Conservation (phyloP, 2,888 invertebrate species). For the Tenthredo mesomela region DNA sequence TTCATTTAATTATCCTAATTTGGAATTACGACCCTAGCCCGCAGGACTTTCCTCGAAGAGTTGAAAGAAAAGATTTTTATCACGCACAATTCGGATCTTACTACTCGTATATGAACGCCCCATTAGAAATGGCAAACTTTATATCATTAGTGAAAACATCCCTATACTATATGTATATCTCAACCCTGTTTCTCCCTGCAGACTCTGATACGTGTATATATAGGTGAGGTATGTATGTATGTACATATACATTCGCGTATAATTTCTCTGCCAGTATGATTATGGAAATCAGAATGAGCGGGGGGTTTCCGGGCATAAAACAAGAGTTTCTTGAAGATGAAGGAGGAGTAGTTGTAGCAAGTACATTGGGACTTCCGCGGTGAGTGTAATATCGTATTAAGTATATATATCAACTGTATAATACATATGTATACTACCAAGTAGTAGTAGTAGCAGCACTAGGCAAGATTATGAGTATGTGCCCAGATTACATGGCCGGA, state of each 20-base stretch:
- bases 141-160: neutral
- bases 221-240: too few relatives aligned
- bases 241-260: neutral
- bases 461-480: slow-evolving; percentile 26
- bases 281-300: slow-evolving; percentile 7
- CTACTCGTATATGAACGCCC: neutral
- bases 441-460: neutral
- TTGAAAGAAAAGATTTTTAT: neutral
- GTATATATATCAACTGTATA: neutral
- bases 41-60: neutral
- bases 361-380: slow-evolving; percentile 11
- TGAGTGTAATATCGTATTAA: slow-evolving; percentile 3
- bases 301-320: neutral
- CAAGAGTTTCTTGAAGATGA: slow-evolving; percentile 22
- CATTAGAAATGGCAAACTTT: neutral
- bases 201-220: neutral
- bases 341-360: neutral
- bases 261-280: slow-evolving; percentile 1
- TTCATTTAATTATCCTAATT: slow-evolving; percentile 26
- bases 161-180: neutral
- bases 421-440: neutral
- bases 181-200: neutral
- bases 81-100: neutral
- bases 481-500: slow-evolving; percentile 18
- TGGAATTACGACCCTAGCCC: slow-evolving; percentile 5